Conservation (phyloP, 1,140 invertebrate genomes). For the Trachelipus rathkii region DNA sequence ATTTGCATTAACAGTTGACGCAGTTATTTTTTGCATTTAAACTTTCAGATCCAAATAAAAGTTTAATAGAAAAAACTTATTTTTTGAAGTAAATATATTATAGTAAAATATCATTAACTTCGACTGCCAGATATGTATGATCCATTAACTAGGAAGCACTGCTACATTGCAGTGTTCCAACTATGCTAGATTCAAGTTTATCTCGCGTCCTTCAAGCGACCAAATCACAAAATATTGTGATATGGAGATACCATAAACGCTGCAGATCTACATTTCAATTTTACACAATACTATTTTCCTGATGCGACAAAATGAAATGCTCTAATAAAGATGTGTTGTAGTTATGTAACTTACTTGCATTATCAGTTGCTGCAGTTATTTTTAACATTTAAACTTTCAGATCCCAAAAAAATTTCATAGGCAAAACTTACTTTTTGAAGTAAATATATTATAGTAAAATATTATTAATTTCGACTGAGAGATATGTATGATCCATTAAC, state of each 20-base stretch:
- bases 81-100: too few relatives aligned
- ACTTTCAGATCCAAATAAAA: too few relatives aligned
- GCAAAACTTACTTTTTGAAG: too few relatives aligned
- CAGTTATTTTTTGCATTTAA: too few relatives aligned
- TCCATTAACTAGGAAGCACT: neutral
- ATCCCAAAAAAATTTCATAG: conserved; percentile 72
- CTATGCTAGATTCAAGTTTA: neutral
- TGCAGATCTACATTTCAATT: neutral
- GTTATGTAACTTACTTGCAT: conserved; percentile 28
- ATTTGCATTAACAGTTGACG: conserved; percentile 38
- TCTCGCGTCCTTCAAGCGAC: neutral
- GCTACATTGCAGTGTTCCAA: neutral
- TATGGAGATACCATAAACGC: neutral
- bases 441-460: too few relatives aligned
- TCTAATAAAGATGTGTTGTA: neutral
- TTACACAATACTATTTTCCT: conserved; percentile 4
- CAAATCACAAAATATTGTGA: neutral
- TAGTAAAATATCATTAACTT: too few relatives aligned
- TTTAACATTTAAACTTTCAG: conserved; percentile 87
- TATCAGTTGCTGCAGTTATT: conserved; percentile 65
- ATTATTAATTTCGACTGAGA: too few relatives aligned
- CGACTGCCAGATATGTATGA: neutral
- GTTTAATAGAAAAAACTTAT: too few relatives aligned
- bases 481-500: neutral
- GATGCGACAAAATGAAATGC: neutral